Percentiles rank a stretch among this genome's conserved stretches.
Conservation (phyloP, 2,113 vertebrate species). For the Rhynchopsitta pachyrhyncha region DNA sequence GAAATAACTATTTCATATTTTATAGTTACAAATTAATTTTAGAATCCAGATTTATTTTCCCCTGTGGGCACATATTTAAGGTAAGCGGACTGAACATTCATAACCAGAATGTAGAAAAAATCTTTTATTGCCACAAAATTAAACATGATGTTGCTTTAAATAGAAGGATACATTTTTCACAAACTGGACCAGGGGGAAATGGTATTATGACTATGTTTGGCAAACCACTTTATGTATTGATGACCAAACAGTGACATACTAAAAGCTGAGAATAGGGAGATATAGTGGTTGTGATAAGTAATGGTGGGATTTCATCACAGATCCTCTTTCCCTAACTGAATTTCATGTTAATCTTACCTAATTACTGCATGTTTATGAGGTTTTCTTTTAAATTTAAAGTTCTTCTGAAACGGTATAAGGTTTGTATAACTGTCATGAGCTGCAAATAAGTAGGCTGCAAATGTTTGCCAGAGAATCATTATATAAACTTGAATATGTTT, state of each 20-base stretch:
- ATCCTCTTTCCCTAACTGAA: neutral
- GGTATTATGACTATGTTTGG: neutral
- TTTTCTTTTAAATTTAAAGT: neutral
- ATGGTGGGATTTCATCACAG: neutral
- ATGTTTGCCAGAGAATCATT: neutral
- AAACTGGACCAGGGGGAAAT: neutral
- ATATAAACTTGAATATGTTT: neutral
- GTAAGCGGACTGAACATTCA: neutral
- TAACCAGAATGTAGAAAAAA: conserved; percentile 3
- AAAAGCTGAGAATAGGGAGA: neutral
- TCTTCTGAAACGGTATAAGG: neutral
- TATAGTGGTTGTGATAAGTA: neutral
- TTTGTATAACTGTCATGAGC: neutral
- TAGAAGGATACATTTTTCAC: conserved; percentile 12
- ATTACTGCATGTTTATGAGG: neutral
- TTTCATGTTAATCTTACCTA: neutral
- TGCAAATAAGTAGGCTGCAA: neutral
- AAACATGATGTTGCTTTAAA: conserved; percentile 34
- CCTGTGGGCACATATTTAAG: neutral
- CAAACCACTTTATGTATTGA: neutral
- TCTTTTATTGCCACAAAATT: neutral
- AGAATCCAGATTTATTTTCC: conserved; percentile 39
- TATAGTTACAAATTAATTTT: conserved; percentile 34
- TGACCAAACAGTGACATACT: neutral
- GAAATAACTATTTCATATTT: conserved; percentile 36